Conservation (phyloP, 2,797 vertebrate species). For the Micromesistius poutassou region DNA sequence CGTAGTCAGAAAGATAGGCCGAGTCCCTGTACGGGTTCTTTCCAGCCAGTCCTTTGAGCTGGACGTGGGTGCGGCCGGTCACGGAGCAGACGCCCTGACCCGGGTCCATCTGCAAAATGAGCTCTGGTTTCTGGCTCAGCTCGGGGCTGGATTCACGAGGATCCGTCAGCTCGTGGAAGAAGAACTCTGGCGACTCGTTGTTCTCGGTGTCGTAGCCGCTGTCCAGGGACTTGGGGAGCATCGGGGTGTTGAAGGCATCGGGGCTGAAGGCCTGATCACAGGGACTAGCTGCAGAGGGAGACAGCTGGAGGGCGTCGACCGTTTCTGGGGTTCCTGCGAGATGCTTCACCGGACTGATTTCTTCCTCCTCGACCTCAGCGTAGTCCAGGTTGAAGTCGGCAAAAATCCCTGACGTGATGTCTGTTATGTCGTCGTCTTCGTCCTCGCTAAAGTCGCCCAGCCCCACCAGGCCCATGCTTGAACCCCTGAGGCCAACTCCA, state of each 20-base stretch:
- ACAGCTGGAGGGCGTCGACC: slow-evolving; percentile 77
- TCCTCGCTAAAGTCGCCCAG: slow-evolving; percentile 77
- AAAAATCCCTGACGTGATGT: slow-evolving; percentile 81
- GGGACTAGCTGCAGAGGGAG: slow-evolving; percentile 74
- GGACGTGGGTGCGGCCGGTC: slow-evolving; percentile 60
- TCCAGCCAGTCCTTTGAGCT: slow-evolving; percentile 68
- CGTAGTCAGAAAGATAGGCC: slow-evolving; percentile 94
- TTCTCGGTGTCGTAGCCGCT: slow-evolving; percentile 98
- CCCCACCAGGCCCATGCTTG: slow-evolving; percentile 66
- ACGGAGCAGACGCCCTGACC: slow-evolving; percentile 59
- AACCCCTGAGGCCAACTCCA: slow-evolving; percentile 53
- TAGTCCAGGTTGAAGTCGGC: slow-evolving; percentile 79
- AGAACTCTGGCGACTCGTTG: slow-evolving; percentile 91
- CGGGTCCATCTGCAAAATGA: slow-evolving; percentile 68
- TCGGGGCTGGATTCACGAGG: slow-evolving; percentile 63
- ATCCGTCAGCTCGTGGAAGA: slow-evolving; percentile 81
- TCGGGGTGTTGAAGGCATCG: slow-evolving; percentile 65
- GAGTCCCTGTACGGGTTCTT: slow-evolving; percentile 90
- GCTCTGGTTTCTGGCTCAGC: slow-evolving; percentile 64
- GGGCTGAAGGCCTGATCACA: slow-evolving; percentile 75
- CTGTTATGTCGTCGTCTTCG: slow-evolving; percentile 79
- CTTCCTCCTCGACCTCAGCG: slow-evolving; percentile 67
- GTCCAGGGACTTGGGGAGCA: slow-evolving; percentile 86
- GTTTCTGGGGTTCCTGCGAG: slow-evolving; percentile 75
- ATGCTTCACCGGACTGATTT: slow-evolving; percentile 74